A percentile compares a stretch with the other conserved stretches of the same genome.
phyloP scores from a whole-genome alignment of 2,888 invertebrate species.

The Eilema depressum region DNA sequence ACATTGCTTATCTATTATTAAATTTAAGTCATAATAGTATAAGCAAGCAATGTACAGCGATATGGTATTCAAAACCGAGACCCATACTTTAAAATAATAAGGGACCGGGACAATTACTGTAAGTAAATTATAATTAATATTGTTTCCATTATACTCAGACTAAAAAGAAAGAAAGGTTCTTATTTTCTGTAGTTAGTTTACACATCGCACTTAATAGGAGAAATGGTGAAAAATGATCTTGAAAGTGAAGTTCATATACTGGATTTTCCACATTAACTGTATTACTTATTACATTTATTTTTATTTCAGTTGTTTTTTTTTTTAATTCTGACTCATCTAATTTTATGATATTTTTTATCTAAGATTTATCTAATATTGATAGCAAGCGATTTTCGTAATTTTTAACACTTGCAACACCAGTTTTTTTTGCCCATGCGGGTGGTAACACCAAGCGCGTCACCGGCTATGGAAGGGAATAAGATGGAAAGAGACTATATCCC shows the following conservation, averaged over 20 bases:
- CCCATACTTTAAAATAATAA: constrained; percentile 1
- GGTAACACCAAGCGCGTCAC: neutral
- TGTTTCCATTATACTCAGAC: constrained; percentile 33
- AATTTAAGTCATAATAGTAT: neutral
- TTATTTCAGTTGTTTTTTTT: neutral
- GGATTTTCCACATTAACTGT: too few relatives aligned
- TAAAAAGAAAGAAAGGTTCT: neutral
- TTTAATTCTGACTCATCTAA: neutral
- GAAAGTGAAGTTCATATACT: neutral
- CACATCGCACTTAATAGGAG: neutral
- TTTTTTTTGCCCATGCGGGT: neutral
- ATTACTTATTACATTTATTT: too few relatives aligned
- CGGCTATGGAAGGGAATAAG: neutral
- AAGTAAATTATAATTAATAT: constrained; percentile 32
- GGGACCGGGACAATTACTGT: constrained; percentile 18
- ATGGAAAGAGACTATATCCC: too few relatives aligned
- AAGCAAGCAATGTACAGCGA: constrained; percentile 13
- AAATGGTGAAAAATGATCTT: neutral
- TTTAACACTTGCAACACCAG: neutral
- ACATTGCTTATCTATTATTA: constrained; percentile 9
- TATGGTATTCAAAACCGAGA: neutral
- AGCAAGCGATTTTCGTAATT: neutral
- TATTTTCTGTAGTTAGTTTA: neutral
- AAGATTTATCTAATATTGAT: too few relatives aligned
- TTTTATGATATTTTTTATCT: too few relatives aligned